Conservation (phyloP, 1,140 invertebrate genomes). For the Lasioglossum baleicum region DNA sequence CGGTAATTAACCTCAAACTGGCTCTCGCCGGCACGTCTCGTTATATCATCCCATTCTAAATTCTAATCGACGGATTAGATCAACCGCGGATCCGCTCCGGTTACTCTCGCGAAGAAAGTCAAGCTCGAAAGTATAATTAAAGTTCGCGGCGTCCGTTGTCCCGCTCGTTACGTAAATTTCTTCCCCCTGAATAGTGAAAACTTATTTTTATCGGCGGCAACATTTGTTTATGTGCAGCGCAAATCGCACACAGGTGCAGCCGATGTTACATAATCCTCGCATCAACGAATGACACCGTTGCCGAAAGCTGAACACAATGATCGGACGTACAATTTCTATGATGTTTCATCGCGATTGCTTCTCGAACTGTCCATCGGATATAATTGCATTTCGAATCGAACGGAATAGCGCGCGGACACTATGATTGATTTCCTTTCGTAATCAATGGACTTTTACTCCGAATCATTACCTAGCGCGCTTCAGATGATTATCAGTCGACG, state of each 20-base stretch:
- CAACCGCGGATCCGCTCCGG: not conserved
- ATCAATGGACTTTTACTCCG: no score
- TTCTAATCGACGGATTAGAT: slow-evolving; percentile 3
- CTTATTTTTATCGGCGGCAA: not conserved
- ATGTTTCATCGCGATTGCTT: no score
- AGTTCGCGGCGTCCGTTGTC: not conserved
- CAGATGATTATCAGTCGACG: no score
- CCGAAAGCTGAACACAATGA: not conserved
- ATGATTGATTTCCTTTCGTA: no score
- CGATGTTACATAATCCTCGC: not conserved
- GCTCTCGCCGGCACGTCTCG: slow-evolving; percentile 9
- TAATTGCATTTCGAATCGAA: not conserved
- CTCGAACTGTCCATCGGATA: not conserved
- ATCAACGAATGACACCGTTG: not conserved
- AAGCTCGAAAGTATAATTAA: not conserved
- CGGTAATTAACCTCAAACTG: slow-evolving; percentile 27
- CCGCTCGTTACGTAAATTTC: not conserved
- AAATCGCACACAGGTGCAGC: not conserved
- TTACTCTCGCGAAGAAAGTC: no score
- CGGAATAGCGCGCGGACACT: no score
- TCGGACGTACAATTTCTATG: no score
- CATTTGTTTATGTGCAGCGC: not conserved
- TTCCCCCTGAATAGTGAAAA: not conserved
- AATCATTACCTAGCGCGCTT: no score
- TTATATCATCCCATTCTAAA: slow-evolving; percentile 17